phyloP scores from a whole-genome alignment of 1,140 invertebrate species.

The Apis laboriosa region DNA sequence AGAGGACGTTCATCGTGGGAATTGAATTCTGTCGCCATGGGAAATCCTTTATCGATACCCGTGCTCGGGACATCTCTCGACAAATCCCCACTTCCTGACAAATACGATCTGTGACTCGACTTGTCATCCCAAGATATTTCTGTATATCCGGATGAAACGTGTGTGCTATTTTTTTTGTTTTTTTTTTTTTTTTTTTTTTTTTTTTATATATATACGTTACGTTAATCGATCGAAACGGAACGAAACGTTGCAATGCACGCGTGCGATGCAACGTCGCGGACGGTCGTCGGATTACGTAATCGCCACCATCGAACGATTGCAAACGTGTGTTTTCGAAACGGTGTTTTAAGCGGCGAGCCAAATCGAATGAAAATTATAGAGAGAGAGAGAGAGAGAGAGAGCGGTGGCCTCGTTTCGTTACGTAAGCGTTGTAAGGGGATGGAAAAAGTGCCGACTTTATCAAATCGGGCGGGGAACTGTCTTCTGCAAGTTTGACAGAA shows the following conservation, averaged over 20 bases:
- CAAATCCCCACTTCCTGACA: neutral
- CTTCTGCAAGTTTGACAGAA: conserved; percentile 17
- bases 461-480: neutral
- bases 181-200: neutral
- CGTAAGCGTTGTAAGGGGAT: neutral
- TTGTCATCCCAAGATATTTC: no score
- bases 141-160: no score
- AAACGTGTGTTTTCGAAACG: neutral
- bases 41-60: neutral
- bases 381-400: no score
- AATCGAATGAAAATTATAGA: conserved; percentile 17
- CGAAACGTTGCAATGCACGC: neutral
- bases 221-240: neutral
- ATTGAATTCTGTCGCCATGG: neutral
- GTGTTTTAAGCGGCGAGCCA: neutral
- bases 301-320: neutral
- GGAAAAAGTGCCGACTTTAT: neutral
- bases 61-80: neutral
- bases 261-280: no score
- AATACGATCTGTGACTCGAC: no score
- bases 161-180: neutral
- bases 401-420: neutral
- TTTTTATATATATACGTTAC: rapidly evolving
- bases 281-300: neutral
- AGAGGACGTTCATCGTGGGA: neutral